A percentile compares a stretch with the other conserved stretches of the same genome.
These are phyloP conservation scores for Anoura caudifer DNA, from an alignment of 2,113 vertebrate genomes.

Conservation along the genomic window DNA sequence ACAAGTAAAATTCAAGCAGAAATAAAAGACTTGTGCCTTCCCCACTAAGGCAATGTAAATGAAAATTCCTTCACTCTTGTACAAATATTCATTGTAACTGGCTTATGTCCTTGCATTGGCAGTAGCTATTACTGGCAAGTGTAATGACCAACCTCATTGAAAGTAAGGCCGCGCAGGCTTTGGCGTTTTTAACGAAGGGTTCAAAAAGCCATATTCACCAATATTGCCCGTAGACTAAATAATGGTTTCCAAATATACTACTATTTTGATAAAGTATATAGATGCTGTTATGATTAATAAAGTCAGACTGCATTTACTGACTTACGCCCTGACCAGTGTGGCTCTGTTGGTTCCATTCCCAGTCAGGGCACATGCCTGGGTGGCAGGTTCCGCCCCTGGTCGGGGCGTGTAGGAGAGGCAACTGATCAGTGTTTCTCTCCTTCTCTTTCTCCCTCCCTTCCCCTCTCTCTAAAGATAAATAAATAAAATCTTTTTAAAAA, in stretches of 20 bases:
- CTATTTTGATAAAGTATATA: neutral
- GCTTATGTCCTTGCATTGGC: neutral
- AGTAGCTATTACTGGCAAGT: neutral
- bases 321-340: neutral
- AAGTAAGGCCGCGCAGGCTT: neutral
- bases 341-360: no score
- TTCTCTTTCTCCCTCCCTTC: no score
- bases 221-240: neutral
- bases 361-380: no score
- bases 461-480: no score
- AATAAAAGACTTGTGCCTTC: neutral
- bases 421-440: no score
- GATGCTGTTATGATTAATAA: constrained; percentile 31
- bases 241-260: neutral
- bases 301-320: neutral
- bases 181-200: neutral
- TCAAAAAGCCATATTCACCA: neutral
- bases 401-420: no score
- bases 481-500: neutral
- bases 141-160: neutral
- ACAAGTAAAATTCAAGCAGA: constrained; percentile 35
- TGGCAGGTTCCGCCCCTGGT: no score
- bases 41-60: neutral
- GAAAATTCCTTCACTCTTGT: neutral
- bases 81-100: neutral